Evolutionary conservation across 2,888 invertebrate species (phyloP).

Genomic region (Nipponacmea schrenckii): DNA sequence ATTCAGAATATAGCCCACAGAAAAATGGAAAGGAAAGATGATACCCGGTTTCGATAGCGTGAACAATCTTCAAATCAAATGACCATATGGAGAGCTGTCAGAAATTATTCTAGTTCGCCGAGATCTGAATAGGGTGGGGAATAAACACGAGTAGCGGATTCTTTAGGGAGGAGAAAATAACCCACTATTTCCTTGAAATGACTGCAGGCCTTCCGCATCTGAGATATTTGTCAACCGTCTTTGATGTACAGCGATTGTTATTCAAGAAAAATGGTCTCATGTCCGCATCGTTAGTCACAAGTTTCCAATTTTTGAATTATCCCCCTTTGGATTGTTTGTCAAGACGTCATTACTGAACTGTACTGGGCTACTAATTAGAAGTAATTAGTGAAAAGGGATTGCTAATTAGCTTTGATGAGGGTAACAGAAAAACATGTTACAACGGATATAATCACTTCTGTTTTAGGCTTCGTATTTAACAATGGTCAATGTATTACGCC

Average conservation of each 20-base stretch:
- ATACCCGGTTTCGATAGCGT: not conserved
- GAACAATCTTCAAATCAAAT: not conserved
- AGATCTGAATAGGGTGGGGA: not conserved
- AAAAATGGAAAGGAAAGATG: not conserved
- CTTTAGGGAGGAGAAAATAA: not conserved
- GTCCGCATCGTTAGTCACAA: not conserved
- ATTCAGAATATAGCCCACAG: not conserved
- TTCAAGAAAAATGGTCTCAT: too few relatives aligned
- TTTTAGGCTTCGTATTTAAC: too few relatives aligned
- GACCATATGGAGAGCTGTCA: slow-evolving; percentile 6
- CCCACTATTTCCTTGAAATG: not conserved
- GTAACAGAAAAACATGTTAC: too few relatives aligned
- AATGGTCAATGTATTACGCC: too few relatives aligned
- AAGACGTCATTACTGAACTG: too few relatives aligned
- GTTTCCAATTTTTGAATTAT: not conserved
- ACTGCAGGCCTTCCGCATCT: not conserved
- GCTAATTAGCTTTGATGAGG: too few relatives aligned
- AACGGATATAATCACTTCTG: too few relatives aligned
- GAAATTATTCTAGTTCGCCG: not conserved
- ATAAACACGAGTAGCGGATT: not conserved
- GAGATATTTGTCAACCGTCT: too few relatives aligned
- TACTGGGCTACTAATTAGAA: too few relatives aligned
- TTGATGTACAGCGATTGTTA: too few relatives aligned
- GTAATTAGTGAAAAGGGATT: too few relatives aligned
- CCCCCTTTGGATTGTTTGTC: too few relatives aligned